phyloP scores from a whole-genome alignment of 2,888 invertebrate species.

The Sycophila texana region DNA sequence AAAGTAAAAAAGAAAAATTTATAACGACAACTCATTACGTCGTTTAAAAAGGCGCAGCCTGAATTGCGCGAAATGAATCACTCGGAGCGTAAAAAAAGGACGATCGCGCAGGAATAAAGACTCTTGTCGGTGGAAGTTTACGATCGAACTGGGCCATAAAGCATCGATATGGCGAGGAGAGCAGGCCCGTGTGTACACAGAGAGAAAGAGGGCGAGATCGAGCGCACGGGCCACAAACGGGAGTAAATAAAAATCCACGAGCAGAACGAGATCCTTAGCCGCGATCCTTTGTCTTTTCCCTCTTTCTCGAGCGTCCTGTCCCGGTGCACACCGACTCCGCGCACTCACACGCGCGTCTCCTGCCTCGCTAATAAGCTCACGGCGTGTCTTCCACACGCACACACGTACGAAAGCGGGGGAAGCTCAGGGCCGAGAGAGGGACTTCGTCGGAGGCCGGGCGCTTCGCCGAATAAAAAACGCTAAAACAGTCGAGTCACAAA shows the following conservation, averaged over 20 bases:
- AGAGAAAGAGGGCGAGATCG: background rate
- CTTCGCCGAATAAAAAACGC: constrained; percentile 70
- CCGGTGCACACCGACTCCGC: background rate
- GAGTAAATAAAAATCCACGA: constrained; percentile 49
- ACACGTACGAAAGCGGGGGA: background rate
- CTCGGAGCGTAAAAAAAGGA: background rate
- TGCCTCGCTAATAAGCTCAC: constrained; percentile 66
- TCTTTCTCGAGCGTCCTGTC: constrained; percentile 44
- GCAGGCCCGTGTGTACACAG: constrained; percentile 1
- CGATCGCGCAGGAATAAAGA: background rate
- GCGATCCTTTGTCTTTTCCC: constrained; percentile 56
- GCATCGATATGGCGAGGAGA: constrained; percentile 45
- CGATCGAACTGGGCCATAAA: constrained; percentile 53
- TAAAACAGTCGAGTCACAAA: constrained; percentile 74
- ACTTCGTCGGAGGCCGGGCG: constrained; percentile 58
- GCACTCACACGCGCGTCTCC: constrained; percentile 20
- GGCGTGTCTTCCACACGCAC: constrained; percentile 52
- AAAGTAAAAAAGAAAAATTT: too few relatives aligned
- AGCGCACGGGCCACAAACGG: background rate
- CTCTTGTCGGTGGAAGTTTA: constrained; percentile 37
- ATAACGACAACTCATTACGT: too few relatives aligned
- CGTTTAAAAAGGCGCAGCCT: too few relatives aligned
- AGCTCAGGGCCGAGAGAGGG: constrained; percentile 42
- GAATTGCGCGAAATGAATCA: too few relatives aligned
- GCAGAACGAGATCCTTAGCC: constrained; percentile 44